Evolutionary conservation across 2,888 invertebrate genomes (phyloP), one percentile per base, ranked within the genome.

Genomic region (Troides aeacus): DNA sequence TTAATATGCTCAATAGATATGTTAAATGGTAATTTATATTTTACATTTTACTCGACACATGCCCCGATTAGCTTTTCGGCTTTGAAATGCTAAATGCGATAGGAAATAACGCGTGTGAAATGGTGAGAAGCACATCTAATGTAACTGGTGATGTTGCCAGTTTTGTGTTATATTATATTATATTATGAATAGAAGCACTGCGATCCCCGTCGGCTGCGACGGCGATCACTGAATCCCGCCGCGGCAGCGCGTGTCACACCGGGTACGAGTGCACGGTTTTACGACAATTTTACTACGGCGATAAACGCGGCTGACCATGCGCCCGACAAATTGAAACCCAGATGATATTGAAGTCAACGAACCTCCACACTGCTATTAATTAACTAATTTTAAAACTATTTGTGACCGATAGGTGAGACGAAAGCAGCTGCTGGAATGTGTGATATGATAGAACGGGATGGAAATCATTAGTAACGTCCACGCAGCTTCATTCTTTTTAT

Each of bases 261-360:
- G 73, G 78, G 82, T 82, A 30, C 30, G 73, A 79, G 82, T 82
- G 81, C 84, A 82, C 74, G 71, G 75, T 88, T 89, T 89, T 85
- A 89, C 84, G 88, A 84, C 78, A 73, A 72, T 88, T 89, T 89
- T 85, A 89, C 81, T 82, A 80, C 70, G 66, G 62, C 74, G 85
- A 89, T 87, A 87, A 81, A 84, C 79, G 18, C 73, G 64, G 69
- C 69, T 73, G 68, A 73, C 78, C 78, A 80, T 78, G 77, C 79
- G 78, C 78, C 78, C 73, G 21, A 85, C 85, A 84, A 88, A 87
- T 86, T 84, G 75, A 76, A 78, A 76, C 78, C 77, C 73, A 74
- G 81, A 84, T 83, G 84, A 39, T 76, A 75, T 74, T 21, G 76
- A 80, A 79, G 86, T 84, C 86, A 84, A 80, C 78, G 86, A 84